Percentiles rank a stretch among this genome's conserved stretches.
These are phyloP conservation scores for Paramisgurnus dabryanus DNA, from an alignment of 2,113 vertebrate species.

Conservation along the genomic window DNA sequence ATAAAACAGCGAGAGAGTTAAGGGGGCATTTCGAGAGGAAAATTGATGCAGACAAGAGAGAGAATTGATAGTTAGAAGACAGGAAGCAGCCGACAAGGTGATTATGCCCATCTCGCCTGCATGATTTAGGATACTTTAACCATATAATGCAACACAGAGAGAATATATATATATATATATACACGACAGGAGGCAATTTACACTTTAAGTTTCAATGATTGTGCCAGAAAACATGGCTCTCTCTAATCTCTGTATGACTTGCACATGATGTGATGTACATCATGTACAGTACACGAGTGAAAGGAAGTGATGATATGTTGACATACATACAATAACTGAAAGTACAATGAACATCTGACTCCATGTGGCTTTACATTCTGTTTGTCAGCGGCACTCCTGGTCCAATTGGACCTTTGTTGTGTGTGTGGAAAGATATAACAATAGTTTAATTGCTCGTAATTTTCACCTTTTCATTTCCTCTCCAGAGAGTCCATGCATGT, in stretches of 20 bases:
- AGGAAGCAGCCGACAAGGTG: conserved; percentile 72
- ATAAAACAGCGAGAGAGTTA: conserved; percentile 17
- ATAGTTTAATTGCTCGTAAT: conserved; percentile 50
- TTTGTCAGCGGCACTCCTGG: conserved; percentile 28
- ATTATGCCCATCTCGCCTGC: conserved; percentile 68
- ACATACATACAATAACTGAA: conserved; percentile 27
- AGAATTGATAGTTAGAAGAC: conserved; percentile 71
- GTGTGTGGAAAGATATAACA: conserved; percentile 37
- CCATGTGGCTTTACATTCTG: conserved; percentile 14
- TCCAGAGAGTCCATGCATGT: conserved; percentile 22
- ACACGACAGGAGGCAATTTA: conserved; percentile 58
- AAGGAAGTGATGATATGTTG: conserved; percentile 4
- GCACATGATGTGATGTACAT: background rate
- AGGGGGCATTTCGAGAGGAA: conserved; percentile 54
- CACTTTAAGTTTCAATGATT: conserved; percentile 64
- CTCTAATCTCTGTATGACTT: conserved; percentile 41
- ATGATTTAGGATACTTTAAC: conserved; percentile 69
- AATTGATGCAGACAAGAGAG: conserved; percentile 69
- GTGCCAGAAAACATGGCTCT: too few relatives aligned
- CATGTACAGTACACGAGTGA: background rate
- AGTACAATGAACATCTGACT: background rate
- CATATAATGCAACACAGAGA: conserved; percentile 62
- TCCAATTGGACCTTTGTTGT: conserved; percentile 10
- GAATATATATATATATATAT: conserved; percentile 45
- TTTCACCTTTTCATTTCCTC: conserved; percentile 46